Evolutionary conservation across 2,888 invertebrate genomes (phyloP).

Genomic region (Auanema freiburgensis): DNA sequence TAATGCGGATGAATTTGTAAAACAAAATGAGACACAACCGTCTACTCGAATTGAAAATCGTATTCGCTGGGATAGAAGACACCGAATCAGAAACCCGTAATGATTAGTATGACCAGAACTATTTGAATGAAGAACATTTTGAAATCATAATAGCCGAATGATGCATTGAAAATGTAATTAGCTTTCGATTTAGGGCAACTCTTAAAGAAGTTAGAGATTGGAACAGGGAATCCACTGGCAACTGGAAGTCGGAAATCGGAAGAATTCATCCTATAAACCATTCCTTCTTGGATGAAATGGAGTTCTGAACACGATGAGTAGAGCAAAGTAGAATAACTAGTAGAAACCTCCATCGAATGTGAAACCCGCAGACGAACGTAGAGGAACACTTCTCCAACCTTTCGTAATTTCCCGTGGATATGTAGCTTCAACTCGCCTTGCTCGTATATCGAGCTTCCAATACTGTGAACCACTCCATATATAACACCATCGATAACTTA

Average conservation of each 20-base stretch:
- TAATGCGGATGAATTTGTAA: too few species aligned
- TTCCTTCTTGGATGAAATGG: slow-evolving; percentile 7
- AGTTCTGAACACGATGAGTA: slow-evolving; percentile 5
- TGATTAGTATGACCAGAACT: too few species aligned
- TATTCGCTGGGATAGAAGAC: too few species aligned
- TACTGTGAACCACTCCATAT: slow-evolving; percentile 15
- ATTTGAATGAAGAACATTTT: too few species aligned
- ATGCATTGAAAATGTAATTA: too few species aligned
- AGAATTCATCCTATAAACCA: slow-evolving; percentile 19
- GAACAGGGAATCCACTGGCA: slow-evolving; percentile 10
- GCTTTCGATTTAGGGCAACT: too few species aligned
- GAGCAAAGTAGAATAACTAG: neutral
- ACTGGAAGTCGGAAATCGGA: slow-evolving; percentile 9
- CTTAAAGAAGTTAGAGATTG: slow-evolving; percentile 4
- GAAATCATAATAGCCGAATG: too few species aligned
- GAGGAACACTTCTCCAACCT: slow-evolving; percentile 18
- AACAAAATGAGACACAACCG: too few species aligned
- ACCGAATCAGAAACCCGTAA: too few species aligned
- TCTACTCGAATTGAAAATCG: too few species aligned
- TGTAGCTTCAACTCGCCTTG: slow-evolving; percentile 10
- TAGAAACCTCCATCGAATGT: slow-evolving; percentile 11
- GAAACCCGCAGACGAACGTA: slow-evolving; percentile 10
- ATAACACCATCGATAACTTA: slow-evolving; percentile 15
- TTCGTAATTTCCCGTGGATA: slow-evolving; percentile 15
- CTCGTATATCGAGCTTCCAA: slow-evolving; percentile 11